Evolutionary conservation across 2,888 invertebrate genomes (phyloP).

Genomic region (Mellilla xanthometata): DNA sequence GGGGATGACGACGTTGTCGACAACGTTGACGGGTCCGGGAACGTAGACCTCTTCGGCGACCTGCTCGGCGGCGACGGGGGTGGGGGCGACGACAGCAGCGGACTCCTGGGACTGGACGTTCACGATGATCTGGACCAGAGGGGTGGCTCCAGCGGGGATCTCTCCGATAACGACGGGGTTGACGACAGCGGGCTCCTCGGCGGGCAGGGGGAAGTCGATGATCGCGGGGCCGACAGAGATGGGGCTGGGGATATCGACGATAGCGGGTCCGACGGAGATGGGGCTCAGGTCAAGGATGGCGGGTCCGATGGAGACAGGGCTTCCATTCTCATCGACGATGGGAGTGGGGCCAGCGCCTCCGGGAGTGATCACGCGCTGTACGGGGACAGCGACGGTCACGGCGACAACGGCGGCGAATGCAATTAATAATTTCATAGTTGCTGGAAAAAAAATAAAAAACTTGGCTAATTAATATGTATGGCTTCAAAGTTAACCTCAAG

Average conservation of each 20-base stretch:
- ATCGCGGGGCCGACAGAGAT: slow-evolving; percentile 26
- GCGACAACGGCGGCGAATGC: slow-evolving; percentile 39
- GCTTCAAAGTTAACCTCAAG: no score
- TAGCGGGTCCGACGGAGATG: slow-evolving; percentile 22
- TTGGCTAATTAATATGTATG: no score
- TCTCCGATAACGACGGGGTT: slow-evolving; percentile 27
- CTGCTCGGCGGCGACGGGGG: slow-evolving; percentile 29
- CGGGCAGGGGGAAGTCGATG: slow-evolving; percentile 9
- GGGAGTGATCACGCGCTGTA: slow-evolving; percentile 31
- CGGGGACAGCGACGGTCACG: slow-evolving; percentile 34
- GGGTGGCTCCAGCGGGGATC: slow-evolving; percentile 27
- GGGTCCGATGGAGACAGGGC: slow-evolving; percentile 33
- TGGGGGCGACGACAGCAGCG: slow-evolving; percentile 20
- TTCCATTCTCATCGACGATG: slow-evolving; percentile 24
- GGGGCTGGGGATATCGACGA: slow-evolving; percentile 46
- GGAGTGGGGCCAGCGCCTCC: slow-evolving; percentile 33
- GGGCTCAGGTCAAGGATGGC: slow-evolving; percentile 26
- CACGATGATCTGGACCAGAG: slow-evolving; percentile 48
- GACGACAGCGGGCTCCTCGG: slow-evolving; percentile 28
- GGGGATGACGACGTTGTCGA: slow-evolving; percentile 15
- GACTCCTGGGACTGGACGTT: slow-evolving; percentile 39
- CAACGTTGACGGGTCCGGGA: slow-evolving; percentile 28
- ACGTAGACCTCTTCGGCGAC: slow-evolving; percentile 22
- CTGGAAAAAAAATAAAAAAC: slow-evolving; percentile 27
- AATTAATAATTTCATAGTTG: slow-evolving; percentile 35